Evolutionary conservation across 2,888 invertebrate genomes (phyloP), one percentile per base, ranked within the genome.

Genomic region (Dolichomitus sp.): DNA sequence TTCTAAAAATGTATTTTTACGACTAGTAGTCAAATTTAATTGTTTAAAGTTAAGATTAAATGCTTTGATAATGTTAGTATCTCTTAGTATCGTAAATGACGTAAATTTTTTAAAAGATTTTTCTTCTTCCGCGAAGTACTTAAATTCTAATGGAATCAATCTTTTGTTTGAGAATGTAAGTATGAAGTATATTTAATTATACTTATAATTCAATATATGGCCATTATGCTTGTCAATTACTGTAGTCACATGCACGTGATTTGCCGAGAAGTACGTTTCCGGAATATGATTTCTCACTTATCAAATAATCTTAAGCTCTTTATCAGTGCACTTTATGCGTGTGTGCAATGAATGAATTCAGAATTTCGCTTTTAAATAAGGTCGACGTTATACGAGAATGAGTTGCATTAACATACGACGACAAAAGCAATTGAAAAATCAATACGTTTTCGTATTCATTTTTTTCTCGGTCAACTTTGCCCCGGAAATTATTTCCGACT

Each of bases 251-350:
- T 42, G 19, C 19, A 45, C 19, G 45, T 2, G 11, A 9, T 61
- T 61, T 17, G 11, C 40, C 40, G 61, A 17, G 3, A 27, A 61
- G 2, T 4, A 61, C 11, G 37, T 59, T 50, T 61, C 45, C 23
- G 48, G 48, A 76, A 23, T 48, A 37, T 50, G 19, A 33, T 61
- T 61, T 61, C 48, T 59, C 27, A 23, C 48, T 68, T 76, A 69
- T 68, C 68, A 76, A 54, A 57, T 54, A 50, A 40, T 75, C 42
- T 14, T 33, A 12, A 11, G 19, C 14, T 66, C 75, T 59, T 66
- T 75, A 66, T 66, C 75, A 45, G 42, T 40, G 14, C 23, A 37
- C n/a, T 1, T n/a, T 30, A 50, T 0, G 11, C 50, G 50, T 52
- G 33, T 50, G 37, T 12, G 33, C 17, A 33, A n/a, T n/a, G 9